Evolutionary conservation across 2,113 vertebrate genomes (phyloP), one percentile per base, ranked within the genome.

Genomic region (Paradoxurus hermaphroditus): DNA sequence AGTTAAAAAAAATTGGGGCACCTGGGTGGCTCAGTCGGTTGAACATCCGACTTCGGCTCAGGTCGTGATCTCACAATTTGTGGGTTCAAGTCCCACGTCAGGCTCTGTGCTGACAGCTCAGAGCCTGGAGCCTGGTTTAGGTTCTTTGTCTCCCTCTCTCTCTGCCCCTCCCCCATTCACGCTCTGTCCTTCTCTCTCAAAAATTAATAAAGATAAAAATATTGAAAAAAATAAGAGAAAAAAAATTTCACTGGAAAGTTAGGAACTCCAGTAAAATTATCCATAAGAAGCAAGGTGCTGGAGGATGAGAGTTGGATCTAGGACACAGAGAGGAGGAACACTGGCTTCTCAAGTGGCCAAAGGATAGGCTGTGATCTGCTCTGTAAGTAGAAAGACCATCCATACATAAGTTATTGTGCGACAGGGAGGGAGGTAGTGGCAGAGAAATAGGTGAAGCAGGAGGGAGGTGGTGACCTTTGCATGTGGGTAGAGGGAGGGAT

Each of bases 261-360:
- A 93, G 72, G 95, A 97, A 97, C 98, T 82, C 91, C 92, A 97
- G 96, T 97, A 97, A 97, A 97, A 98, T 90, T 93, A 98, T 97
- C 96, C 96, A 96, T 97, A 98, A 97, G 98, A 98, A 99, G 98
- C 98, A 98, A 98, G 98, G 98, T 96, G 97, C 95, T 95, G 95
- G 92, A 91, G 97, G 95, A 94, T 65, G 70, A 95, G 97, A 97
- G 85, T 95, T 91, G 81, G 78, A 88, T 96, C 98, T 88, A 68
- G 92, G 97, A 95, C 96, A 98, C 78, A 82, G 97, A 95, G 96
- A 97, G 65, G 89, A 77, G 34, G 86, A 95, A 96, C 56, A 56
- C 67, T 75, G 97, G 97, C 95, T 97, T 98, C 98, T 94, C 97
- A 95, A 96, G 97, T 73, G 98, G 97, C 93, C 97, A 94, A 91